A percentile compares a stretch with the other conserved stretches of the same genome.
Evolutionary conservation across 2,888 invertebrate species (phyloP).

Genomic region (Pseudanteris insignis): DNA sequence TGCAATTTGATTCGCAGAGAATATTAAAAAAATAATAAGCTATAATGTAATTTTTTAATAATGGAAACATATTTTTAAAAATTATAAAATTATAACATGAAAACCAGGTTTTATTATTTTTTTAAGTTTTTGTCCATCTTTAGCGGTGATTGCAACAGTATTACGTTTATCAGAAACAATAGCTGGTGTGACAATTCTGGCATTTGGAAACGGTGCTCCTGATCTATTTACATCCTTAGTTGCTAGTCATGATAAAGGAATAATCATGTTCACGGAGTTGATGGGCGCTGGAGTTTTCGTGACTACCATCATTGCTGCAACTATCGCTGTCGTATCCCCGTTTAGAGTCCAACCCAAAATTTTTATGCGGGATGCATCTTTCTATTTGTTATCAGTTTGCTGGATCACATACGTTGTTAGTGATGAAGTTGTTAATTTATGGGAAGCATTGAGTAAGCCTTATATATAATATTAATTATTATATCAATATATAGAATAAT

Average conservation of each 20-base stretch:
- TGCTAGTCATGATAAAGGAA: constrained; percentile 65
- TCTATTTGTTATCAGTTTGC: constrained; percentile 65
- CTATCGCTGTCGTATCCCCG: constrained; percentile 69
- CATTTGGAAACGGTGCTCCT: constrained; percentile 77
- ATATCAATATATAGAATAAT: background rate
- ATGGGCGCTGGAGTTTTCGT: constrained; percentile 73
- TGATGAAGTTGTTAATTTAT: constrained; percentile 65
- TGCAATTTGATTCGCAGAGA: background rate
- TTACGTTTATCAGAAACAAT: constrained; percentile 69
- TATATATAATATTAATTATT: background rate
- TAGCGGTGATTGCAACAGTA: constrained; percentile 67
- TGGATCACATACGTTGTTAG: constrained; percentile 68
- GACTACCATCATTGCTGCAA: constrained; percentile 71
- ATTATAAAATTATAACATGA: no score
- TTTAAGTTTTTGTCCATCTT: constrained; percentile 70
- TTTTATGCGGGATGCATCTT: constrained; percentile 56
- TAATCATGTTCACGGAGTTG: constrained; percentile 65
- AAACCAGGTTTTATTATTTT: no score
- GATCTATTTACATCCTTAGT: constrained; percentile 74
- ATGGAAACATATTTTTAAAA: no score
- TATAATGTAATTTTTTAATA: no score
- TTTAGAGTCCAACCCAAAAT: constrained; percentile 63
- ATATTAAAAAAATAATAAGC: no score
- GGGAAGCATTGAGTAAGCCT: constrained; percentile 67
- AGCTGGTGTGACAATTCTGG: constrained; percentile 75